Percentiles rank a stretch among this genome's conserved stretches.
These are phyloP conservation scores for Octodon degus DNA, from an alignment of 2,113 vertebrate species.

Conservation along the genomic window DNA sequence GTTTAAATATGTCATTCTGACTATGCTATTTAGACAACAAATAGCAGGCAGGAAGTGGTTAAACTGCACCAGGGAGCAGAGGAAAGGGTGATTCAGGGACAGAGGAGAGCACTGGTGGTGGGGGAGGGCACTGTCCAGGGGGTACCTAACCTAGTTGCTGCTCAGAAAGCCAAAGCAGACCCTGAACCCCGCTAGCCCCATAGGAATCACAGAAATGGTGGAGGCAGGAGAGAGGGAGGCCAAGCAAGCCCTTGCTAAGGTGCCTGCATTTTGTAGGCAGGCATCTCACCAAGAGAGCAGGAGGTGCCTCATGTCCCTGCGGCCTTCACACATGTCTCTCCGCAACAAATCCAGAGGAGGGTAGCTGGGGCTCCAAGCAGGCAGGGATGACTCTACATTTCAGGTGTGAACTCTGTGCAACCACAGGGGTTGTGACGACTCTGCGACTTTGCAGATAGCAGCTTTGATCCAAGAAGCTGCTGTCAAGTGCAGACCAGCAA, in stretches of 20 bases:
- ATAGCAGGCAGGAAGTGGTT: constrained; percentile 73
- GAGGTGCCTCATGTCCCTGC: neutral
- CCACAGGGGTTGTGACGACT: neutral
- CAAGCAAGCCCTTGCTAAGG: neutral
- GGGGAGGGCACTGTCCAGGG: neutral
- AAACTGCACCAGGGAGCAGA: constrained; percentile 14
- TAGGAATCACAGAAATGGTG: neutral
- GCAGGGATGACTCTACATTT: neutral
- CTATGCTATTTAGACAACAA: constrained; percentile 62
- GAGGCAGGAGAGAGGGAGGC: neutral
- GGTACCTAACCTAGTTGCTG: neutral
- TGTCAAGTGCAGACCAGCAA: neutral
- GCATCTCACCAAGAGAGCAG: neutral
- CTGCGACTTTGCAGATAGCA: neutral
- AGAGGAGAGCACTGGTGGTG: neutral
- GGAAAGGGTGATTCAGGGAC: constrained; percentile 47
- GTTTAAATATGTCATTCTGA: constrained; percentile 59
- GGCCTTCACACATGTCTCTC: neutral
- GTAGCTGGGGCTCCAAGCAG: too few species aligned
- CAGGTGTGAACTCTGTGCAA: neutral
- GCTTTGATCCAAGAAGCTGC: neutral
- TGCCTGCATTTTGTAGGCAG: neutral
- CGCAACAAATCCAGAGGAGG: neutral
- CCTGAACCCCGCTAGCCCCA: neutral
- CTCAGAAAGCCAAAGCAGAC: neutral